Percentiles rank a stretch among this genome's conserved stretches.
Conservation (phyloP, 2,888 invertebrate genomes). For the Cenopis cana region DNA sequence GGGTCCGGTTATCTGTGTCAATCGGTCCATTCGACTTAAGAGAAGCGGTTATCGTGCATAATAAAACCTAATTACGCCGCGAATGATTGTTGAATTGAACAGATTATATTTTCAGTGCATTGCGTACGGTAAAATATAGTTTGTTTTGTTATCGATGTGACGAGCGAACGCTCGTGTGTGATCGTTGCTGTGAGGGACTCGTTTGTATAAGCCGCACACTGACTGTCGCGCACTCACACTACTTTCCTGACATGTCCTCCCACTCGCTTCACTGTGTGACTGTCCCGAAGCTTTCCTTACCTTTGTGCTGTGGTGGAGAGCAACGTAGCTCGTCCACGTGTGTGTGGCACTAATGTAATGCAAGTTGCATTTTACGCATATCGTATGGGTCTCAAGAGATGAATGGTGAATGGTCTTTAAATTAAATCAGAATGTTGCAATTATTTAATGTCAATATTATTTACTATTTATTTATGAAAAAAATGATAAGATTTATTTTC, state of each 20-base stretch:
- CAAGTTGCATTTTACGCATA: slow-evolving; percentile 19
- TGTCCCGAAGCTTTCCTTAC: slow-evolving; percentile 15
- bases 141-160: slow-evolving; percentile 23
- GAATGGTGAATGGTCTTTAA: slow-evolving; percentile 27
- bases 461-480: slow-evolving; percentile 19
- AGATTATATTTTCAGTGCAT: slow-evolving; percentile 24
- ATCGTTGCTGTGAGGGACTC: slow-evolving; percentile 32
- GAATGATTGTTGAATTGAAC: slow-evolving; percentile 23
- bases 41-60: slow-evolving; percentile 31
- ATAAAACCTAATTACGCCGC: slow-evolving; percentile 24
- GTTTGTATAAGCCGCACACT: slow-evolving; percentile 14
- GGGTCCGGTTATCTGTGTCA: background rate
- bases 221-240: slow-evolving; percentile 15
- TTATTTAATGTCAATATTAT: slow-evolving; percentile 20
- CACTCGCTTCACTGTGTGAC: slow-evolving; percentile 24
- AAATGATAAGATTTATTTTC: slow-evolving; percentile 12
- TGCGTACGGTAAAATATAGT: slow-evolving; percentile 10
- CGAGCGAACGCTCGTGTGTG: slow-evolving; percentile 32
- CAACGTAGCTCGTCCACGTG: slow-evolving; percentile 18
- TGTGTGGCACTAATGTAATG: slow-evolving; percentile 7
- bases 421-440: slow-evolving; percentile 27
- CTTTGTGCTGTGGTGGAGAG: slow-evolving; percentile 26
- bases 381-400: slow-evolving; percentile 25
- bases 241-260: slow-evolving; percentile 12
- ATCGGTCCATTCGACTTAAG: slow-evolving; percentile 14